Evolutionary conservation across 2,888 invertebrate species (phyloP).

Genomic region (Troides helena): DNA sequence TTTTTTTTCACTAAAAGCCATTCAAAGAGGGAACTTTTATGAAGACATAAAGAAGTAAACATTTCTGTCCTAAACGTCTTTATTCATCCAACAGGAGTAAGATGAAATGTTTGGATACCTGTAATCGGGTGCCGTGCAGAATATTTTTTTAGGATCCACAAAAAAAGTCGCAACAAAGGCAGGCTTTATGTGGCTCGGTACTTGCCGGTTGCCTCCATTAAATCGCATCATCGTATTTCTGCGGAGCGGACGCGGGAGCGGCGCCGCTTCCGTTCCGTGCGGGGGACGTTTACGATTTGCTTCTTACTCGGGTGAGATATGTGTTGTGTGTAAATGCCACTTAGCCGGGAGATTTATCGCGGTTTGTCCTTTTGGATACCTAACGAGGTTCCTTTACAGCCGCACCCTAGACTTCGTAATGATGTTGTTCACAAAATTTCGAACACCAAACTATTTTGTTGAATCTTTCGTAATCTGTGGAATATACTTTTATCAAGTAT

Average conservation of each 20-base stretch:
- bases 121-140: too few relatives aligned
- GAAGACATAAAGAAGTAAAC: too few relatives aligned
- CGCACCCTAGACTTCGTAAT: conserved; percentile 7
- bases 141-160: not conserved
- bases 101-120: too few relatives aligned
- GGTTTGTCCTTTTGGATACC: conserved; percentile 33
- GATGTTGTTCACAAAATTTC: not conserved
- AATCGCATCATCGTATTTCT: conserved; percentile 36
- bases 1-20: too few relatives aligned
- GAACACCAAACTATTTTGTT: not conserved
- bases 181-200: conserved; percentile 28
- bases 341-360: conserved; percentile 70
- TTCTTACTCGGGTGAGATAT: conserved; percentile 59
- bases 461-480: too few relatives aligned
- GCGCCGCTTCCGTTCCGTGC: conserved; percentile 44
- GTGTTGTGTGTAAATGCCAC: conserved; percentile 75
- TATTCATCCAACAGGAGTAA: too few relatives aligned
- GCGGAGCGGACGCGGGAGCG: conserved; percentile 44
- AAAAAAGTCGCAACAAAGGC: conserved; percentile 3
- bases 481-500: too few relatives aligned
- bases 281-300: conserved; percentile 72
- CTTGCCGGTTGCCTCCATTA: conserved; percentile 25
- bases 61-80: too few relatives aligned
- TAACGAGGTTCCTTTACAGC: conserved; percentile 26
- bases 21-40: too few relatives aligned